These are phyloP conservation scores for Oryzias woworae DNA, from an alignment of 2,113 vertebrate species.

Conservation along the genomic window DNA sequence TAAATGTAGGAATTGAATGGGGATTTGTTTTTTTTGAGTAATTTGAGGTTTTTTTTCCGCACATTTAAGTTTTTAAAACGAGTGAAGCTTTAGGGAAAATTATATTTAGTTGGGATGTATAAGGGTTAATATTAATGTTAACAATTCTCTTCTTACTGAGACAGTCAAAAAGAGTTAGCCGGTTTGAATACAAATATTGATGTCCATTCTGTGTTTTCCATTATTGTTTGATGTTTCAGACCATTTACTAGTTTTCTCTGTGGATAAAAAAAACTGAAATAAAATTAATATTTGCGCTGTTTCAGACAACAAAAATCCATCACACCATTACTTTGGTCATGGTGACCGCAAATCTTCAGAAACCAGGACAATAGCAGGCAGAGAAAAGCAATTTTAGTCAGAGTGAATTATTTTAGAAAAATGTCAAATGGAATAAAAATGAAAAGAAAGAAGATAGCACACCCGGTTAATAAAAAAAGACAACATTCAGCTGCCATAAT, in stretches of 20 bases:
- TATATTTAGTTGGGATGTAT: no score
- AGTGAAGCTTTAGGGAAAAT: no score
- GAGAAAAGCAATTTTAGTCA: slow-evolving; percentile 9
- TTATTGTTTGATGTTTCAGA: not conserved
- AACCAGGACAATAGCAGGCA: slow-evolving; percentile 3
- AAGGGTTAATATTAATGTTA: no score
- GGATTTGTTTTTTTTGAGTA: no score
- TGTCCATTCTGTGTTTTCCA: no score
- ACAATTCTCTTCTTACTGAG: no score
- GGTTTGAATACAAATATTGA: no score
- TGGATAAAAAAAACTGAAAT: slow-evolving; percentile 8
- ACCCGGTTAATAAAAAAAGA: not conserved
- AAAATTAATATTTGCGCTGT: slow-evolving; percentile 11
- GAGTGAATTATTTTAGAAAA: not conserved
- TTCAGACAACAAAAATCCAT: slow-evolving; percentile 11
- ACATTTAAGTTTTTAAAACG: no score
- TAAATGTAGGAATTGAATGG: no score
- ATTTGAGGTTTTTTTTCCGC: no score
- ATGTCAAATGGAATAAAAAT: slow-evolving; percentile 3
- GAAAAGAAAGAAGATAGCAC: not conserved
- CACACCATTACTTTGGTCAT: slow-evolving; percentile 1
- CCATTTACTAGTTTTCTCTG: not conserved
- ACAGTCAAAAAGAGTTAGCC: no score
- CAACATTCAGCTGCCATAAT: not conserved
- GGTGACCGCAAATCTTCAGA: slow-evolving; percentile 13